Percentiles rank a stretch among this genome's conserved stretches.
Evolutionary conservation across 2,888 invertebrate genomes (phyloP).

Genomic region (Myopa testacea): DNA sequence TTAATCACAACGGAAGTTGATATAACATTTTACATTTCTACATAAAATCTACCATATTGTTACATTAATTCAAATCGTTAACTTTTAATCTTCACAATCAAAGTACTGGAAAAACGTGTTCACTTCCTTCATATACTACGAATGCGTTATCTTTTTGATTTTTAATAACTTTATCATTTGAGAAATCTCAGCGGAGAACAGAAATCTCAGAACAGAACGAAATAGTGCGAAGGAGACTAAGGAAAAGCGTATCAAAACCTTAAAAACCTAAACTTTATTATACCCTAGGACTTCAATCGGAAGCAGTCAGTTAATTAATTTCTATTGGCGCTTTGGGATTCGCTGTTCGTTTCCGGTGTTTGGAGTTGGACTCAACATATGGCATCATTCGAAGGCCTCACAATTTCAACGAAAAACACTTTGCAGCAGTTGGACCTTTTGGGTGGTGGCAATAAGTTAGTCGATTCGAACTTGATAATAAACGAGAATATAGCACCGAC

Average conservation of each 20-base stretch:
- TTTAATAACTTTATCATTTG: not conserved
- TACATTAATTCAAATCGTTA: slow-evolving; percentile 16
- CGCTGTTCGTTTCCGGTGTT: not conserved
- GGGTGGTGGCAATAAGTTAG: slow-evolving; percentile 13
- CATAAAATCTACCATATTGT: slow-evolving; percentile 9
- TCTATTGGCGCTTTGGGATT: not conserved
- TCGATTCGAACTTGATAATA: slow-evolving; percentile 28
- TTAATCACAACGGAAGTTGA: slow-evolving; percentile 23
- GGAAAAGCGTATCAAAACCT: not conserved
- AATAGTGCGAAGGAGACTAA: not conserved
- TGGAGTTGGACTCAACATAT: slow-evolving; percentile 50
- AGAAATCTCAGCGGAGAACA: not conserved
- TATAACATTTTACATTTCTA: slow-evolving; percentile 30
- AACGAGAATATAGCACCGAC: slow-evolving; percentile 36
- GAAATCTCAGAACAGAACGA: not conserved
- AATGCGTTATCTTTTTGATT: not conserved
- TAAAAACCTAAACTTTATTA: no score
- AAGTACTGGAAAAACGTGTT: slow-evolving; percentile 3
- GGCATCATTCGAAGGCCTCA: slow-evolving; percentile 54
- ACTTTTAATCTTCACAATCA: slow-evolving; percentile 10
- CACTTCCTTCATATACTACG: slow-evolving; percentile 21
- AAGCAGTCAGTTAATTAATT: not conserved
- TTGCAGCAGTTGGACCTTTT: slow-evolving; percentile 43
- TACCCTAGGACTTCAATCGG: not conserved
- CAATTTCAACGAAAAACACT: slow-evolving; percentile 29